These are phyloP conservation scores for Stomatorhinus walkeri DNA, from an alignment of 2,797 vertebrate genomes.

Conservation along the genomic window DNA sequence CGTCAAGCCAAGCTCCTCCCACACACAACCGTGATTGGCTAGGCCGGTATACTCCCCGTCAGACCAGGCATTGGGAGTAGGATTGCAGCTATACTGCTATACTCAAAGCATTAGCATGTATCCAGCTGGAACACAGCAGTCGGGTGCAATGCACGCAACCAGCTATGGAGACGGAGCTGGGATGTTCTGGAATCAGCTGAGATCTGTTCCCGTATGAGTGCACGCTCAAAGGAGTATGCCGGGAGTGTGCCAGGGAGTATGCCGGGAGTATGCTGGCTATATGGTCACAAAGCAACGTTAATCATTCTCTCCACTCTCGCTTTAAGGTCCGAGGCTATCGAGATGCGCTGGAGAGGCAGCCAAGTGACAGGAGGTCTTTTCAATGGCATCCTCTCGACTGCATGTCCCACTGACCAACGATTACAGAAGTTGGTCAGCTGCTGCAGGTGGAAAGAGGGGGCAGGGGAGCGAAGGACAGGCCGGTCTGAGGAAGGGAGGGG, in stretches of 20 bases:
- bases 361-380: constrained; percentile 1
- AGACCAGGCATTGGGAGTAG: constrained; percentile 19
- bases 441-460: constrained; percentile 64
- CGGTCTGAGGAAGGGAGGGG: too few species aligned
- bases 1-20: constrained; percentile 68
- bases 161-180: not conserved
- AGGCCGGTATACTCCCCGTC: constrained; percentile 30
- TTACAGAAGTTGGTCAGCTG: constrained; percentile 34
- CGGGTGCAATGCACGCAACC: not conserved
- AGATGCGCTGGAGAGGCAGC: constrained; percentile 27
- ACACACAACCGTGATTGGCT: constrained; percentile 43
- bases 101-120: not conserved
- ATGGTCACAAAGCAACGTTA: constrained; percentile 70
- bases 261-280: constrained; percentile 68
- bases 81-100: not conserved
- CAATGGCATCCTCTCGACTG: not conserved
- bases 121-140: not conserved
- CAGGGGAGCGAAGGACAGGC: constrained; percentile 57
- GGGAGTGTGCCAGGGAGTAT: constrained; percentile 47
- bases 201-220: constrained; percentile 41
- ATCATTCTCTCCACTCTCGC: not conserved
- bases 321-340: constrained; percentile 30
- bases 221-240: not conserved
- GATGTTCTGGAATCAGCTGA: not conserved
- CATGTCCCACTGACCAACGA: not conserved